phyloP scores from a whole-genome alignment of 2,888 invertebrate species.

The Diogma glabrata region DNA sequence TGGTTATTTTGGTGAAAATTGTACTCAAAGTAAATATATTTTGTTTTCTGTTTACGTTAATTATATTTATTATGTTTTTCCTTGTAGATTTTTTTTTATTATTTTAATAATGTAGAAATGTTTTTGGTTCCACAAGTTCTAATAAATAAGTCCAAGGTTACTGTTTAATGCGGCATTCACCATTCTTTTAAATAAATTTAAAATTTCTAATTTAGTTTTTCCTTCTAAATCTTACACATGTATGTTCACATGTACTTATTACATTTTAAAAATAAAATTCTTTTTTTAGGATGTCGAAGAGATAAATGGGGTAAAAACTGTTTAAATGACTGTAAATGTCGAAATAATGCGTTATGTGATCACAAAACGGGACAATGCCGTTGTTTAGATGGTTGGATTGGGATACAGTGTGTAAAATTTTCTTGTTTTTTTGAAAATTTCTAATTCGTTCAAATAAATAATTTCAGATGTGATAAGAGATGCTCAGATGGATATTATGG shows the following conservation, averaged over 20 bases:
- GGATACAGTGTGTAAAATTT: conserved; percentile 33
- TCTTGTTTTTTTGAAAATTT: conserved; percentile 4
- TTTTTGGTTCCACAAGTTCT: too few species aligned
- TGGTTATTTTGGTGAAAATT: conserved; percentile 37
- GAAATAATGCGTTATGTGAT: conserved; percentile 49
- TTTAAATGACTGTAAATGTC: conserved; percentile 50
- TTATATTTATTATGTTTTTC: not conserved
- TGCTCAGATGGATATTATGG: conserved; percentile 33
- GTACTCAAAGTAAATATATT: conserved; percentile 29
- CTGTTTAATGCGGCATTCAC: too few species aligned
- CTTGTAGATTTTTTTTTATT: not conserved
- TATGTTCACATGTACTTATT: too few species aligned
- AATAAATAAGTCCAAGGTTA: too few species aligned
- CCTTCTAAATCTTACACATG: too few species aligned
- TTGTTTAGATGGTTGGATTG: conserved; percentile 56
- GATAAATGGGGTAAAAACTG: conserved; percentile 69
- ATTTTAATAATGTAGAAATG: too few species aligned
- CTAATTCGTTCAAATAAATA: not conserved
- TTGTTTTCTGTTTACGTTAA: not conserved
- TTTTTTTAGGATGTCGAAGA: conserved; percentile 50
- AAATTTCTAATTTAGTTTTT: too few species aligned
- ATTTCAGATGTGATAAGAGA: conserved; percentile 30
- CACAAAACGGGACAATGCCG: conserved; percentile 50
- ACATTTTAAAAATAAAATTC: conserved; percentile 36
- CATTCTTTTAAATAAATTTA: too few species aligned